phyloP scores from a whole-genome alignment of 2,113 vertebrate species.

The Larimichthys crocea region DNA sequence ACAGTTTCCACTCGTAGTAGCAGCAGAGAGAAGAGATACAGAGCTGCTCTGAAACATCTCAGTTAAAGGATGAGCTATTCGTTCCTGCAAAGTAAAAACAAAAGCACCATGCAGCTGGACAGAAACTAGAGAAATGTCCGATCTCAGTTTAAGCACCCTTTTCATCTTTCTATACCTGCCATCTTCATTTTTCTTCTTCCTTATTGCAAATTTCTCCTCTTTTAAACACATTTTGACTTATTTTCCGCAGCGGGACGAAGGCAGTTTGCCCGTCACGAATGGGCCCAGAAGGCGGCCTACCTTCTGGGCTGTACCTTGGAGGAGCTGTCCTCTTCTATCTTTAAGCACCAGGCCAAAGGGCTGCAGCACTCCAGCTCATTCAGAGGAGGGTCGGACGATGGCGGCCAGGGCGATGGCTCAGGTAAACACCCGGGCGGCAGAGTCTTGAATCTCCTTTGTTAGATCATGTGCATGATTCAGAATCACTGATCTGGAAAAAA shows the following conservation, averaged over 20 bases:
- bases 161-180: background rate
- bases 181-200: background rate
- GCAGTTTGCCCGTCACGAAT: conserved; percentile 97
- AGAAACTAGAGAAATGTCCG: background rate
- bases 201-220: background rate
- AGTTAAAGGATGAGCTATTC: background rate
- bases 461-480: background rate
- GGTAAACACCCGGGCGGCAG: conserved; percentile 67
- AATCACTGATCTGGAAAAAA: too few species aligned
- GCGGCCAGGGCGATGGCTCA: conserved; percentile 80
- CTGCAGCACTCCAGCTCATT: conserved; percentile 94
- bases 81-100: too few species aligned
- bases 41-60: background rate
- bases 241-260: conserved; percentile 84
- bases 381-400: conserved; percentile 90
- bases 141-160: too few species aligned
- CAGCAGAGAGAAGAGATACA: background rate
- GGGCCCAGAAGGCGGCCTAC: conserved; percentile 98
- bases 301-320: conserved; percentile 92
- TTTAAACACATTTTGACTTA: background rate
- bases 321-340: conserved; percentile 95
- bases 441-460: background rate
- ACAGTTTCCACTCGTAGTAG: background rate
- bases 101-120: background rate
- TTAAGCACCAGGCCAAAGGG: conserved; percentile 93